A percentile compares a stretch with the other conserved stretches of the same genome.
Evolutionary conservation across 2,113 vertebrate species (phyloP).

Genomic region (Nibea albiflora): DNA sequence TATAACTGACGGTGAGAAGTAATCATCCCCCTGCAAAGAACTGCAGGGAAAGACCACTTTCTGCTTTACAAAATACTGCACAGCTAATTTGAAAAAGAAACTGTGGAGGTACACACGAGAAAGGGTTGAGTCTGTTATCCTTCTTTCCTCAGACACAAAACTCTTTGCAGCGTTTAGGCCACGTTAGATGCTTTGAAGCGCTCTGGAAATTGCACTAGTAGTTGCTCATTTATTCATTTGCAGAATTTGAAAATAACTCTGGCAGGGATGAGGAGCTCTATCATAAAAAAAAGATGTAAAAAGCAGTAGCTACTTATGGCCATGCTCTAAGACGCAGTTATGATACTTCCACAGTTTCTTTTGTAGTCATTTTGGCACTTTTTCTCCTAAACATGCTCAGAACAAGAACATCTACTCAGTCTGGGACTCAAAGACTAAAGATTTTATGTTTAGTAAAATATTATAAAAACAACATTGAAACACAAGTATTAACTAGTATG

Average conservation of each 20-base stretch:
- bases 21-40: constrained; percentile 18
- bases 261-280: not conserved
- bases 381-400: constrained; percentile 53
- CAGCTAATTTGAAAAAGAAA: constrained; percentile 69
- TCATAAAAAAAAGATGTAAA: not conserved
- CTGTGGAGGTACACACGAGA: constrained; percentile 55
- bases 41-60: constrained; percentile 58
- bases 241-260: not conserved
- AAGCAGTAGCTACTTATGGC: not conserved
- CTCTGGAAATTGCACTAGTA: not conserved
- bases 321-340: not conserved
- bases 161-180: not conserved
- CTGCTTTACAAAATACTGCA: constrained; percentile 79
- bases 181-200: not conserved
- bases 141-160: not conserved
- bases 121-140: not conserved
- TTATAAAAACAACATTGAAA: constrained; percentile 44
- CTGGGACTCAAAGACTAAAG: constrained; percentile 41
- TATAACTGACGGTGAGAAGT: constrained; percentile 41
- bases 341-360: constrained; percentile 72
- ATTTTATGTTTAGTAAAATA: constrained; percentile 13
- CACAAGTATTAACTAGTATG: not conserved
- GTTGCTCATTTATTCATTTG: not conserved
- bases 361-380: constrained; percentile 78
- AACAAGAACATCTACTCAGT: constrained; percentile 13